Percentiles rank a stretch among this genome's conserved stretches.
Evolutionary conservation across 2,113 vertebrate species (phyloP).

Genomic region (Notothenia rossii): DNA sequence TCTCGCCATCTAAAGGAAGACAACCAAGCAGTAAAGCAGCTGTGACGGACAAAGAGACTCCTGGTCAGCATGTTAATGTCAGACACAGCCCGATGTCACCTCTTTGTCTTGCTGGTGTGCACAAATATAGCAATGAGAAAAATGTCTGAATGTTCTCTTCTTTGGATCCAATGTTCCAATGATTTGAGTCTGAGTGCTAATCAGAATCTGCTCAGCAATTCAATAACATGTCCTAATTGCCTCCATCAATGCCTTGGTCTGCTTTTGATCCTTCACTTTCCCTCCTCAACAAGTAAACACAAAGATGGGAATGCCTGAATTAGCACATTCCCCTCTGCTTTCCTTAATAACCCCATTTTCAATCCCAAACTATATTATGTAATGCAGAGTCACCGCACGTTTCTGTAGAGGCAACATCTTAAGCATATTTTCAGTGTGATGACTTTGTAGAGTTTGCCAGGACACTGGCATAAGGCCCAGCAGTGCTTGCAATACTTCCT

Average conservation of each 20-base stretch:
- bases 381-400: conserved; percentile 56
- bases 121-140: not conserved
- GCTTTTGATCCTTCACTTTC: conserved; percentile 13
- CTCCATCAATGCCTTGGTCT: conserved; percentile 2
- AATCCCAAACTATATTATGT: conserved; percentile 63
- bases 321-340: conserved; percentile 21
- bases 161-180: conserved; percentile 24
- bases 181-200: not conserved
- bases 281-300: conserved; percentile 60
- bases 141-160: not conserved
- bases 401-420: conserved; percentile 65
- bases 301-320: conserved; percentile 54
- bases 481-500: conserved; percentile 69
- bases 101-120: conserved; percentile 3
- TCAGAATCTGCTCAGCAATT: conserved; percentile 15
- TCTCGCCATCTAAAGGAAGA: conserved; percentile 14
- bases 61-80: not conserved
- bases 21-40: conserved; percentile 43
- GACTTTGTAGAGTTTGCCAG: conserved; percentile 51
- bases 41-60: conserved; percentile 20
- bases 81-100: not conserved
- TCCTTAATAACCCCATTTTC: conserved; percentile 34
- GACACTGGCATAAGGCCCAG: conserved; percentile 63
- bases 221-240: conserved; percentile 3
- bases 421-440: conserved; percentile 72